phyloP scores from a whole-genome alignment of 2,888 invertebrate genomes.

The Anorthoa munda region DNA sequence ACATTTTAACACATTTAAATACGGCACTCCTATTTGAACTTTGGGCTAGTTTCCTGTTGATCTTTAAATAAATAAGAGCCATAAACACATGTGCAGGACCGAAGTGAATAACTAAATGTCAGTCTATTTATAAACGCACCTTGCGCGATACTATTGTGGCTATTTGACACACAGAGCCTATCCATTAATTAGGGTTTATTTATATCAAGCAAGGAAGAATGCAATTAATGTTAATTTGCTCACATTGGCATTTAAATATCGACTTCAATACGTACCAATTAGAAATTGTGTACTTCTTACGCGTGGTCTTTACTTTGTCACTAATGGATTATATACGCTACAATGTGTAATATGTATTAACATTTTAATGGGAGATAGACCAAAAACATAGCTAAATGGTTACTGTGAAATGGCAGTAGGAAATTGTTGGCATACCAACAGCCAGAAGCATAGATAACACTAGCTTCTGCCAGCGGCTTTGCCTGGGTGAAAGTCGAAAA shows the following conservation, averaged over 20 bases:
- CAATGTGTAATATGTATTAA: slow-evolving; percentile 1
- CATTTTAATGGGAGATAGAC: not conserved
- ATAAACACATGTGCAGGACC: slow-evolving; percentile 23
- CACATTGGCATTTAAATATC: slow-evolving; percentile 33
- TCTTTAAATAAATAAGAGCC: slow-evolving; percentile 47
- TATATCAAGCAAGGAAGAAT: slow-evolving; percentile 33
- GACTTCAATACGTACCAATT: slow-evolving; percentile 10
- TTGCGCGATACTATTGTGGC: slow-evolving; percentile 60
- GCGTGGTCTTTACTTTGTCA: slow-evolving; percentile 8
- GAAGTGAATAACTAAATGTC: slow-evolving; percentile 58
- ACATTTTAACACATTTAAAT: slow-evolving; percentile 10
- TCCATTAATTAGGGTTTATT: slow-evolving; percentile 56
- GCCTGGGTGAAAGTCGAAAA: no score
- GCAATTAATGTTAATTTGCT: slow-evolving; percentile 31
- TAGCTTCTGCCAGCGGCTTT: no score
- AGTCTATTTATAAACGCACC: slow-evolving; percentile 65
- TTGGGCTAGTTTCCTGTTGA: slow-evolving; percentile 42
- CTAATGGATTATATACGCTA: not conserved
- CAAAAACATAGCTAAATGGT: not conserved
- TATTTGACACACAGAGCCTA: slow-evolving; percentile 50
- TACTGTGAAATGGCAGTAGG: not conserved
- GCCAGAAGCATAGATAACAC: not conserved
- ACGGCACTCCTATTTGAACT: slow-evolving; percentile 39
- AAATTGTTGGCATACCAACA: not conserved
- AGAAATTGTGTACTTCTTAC: slow-evolving; percentile 8